Percentiles rank a stretch among this genome's conserved stretches.
Conservation (phyloP, 2,888 invertebrate genomes). For the Caenorhabditis sp. region DNA sequence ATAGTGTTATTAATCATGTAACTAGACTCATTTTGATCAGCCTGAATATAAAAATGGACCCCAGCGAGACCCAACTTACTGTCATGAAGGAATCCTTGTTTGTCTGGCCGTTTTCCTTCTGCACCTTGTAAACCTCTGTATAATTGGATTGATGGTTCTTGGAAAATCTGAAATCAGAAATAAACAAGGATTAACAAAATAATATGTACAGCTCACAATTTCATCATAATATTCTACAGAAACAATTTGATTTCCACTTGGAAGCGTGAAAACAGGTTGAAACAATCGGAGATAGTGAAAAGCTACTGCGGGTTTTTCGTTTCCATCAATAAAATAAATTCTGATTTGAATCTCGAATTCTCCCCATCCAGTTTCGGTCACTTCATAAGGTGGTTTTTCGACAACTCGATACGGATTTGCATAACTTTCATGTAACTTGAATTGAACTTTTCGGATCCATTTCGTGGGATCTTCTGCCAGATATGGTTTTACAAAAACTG, state of each 20-base stretch:
- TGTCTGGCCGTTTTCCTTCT: slow-evolving; percentile 46
- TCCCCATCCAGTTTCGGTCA: slow-evolving; percentile 98
- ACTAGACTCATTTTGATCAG: too few species aligned
- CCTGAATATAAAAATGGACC: too few species aligned
- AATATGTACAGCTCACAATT: slow-evolving; percentile 40
- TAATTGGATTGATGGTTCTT: slow-evolving; percentile 58
- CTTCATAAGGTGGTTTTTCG: slow-evolving; percentile 93
- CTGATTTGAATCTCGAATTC: slow-evolving; percentile 98
- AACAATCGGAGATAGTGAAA: slow-evolving; percentile 64
- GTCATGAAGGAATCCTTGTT: slow-evolving; percentile 47
- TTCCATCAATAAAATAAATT: slow-evolving; percentile 94
- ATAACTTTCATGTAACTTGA: slow-evolving; percentile 96
- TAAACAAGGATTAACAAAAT: neutral
- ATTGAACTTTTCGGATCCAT: slow-evolving; percentile 67
- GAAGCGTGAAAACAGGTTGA: slow-evolving; percentile 50
- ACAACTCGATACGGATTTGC: slow-evolving; percentile 90
- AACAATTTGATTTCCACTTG: slow-evolving; percentile 50
- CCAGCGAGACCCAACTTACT: slow-evolving; percentile 41
- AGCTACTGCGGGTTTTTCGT: slow-evolving; percentile 80
- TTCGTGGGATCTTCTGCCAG: slow-evolving; percentile 47
- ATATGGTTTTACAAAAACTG: slow-evolving; percentile 58
- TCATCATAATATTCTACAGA: slow-evolving; percentile 66
- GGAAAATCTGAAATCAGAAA: slow-evolving; percentile 51
- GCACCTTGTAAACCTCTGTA: slow-evolving; percentile 41
- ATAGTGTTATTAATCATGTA: too few species aligned